phyloP scores from a whole-genome alignment of 2,797 vertebrate genomes.

The Psittacula echo region DNA sequence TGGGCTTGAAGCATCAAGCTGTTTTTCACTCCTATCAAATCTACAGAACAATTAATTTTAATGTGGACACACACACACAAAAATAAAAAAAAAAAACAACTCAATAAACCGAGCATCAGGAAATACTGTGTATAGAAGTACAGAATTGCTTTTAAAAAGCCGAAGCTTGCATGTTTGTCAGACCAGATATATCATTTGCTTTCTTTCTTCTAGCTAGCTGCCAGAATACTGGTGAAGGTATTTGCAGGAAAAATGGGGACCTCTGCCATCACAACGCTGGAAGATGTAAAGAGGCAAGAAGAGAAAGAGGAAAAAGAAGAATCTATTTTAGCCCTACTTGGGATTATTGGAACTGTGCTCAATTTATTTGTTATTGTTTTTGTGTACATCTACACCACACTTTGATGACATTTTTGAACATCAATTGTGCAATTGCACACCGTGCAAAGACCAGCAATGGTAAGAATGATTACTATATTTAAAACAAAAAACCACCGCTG shows the following conservation, averaged over 20 bases:
- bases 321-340: conserved; percentile 89
- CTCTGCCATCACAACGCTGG: conserved; percentile 84
- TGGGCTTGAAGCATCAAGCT: background rate
- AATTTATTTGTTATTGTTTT: conserved; percentile 92
- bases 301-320: conserved; percentile 92
- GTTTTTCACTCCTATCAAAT: background rate
- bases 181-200: conserved; percentile 55
- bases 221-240: conserved; percentile 78
- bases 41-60: conserved; percentile 1
- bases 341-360: conserved; percentile 89
- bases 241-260: conserved; percentile 86
- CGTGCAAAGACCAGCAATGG: conserved; percentile 22
- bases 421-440: background rate
- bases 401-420: conserved; percentile 78
- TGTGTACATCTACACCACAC: conserved; percentile 90
- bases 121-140: background rate
- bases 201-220: conserved; percentile 81
- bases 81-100: background rate
- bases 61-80: background rate
- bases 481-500: background rate
- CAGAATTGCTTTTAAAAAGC: background rate
- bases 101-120: background rate
- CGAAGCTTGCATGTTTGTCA: background rate
- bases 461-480: conserved; percentile 54
- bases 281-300: conserved; percentile 86